phyloP scores from a whole-genome alignment of 2,797 vertebrate species.

The Eleutherodactylus coqui region DNA sequence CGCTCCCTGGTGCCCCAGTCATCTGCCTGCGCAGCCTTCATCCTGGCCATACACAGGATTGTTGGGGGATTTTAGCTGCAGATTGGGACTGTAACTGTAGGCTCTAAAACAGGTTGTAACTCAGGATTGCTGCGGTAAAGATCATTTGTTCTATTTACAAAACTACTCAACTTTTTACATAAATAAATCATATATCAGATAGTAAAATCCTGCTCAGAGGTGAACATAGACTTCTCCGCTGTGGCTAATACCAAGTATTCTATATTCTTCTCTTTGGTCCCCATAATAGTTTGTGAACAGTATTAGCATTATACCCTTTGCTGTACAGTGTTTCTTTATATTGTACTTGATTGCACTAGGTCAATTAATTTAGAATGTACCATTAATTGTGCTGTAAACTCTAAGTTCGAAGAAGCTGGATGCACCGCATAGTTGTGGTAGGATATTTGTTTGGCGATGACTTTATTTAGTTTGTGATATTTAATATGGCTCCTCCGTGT shows the following conservation, averaged over 20 bases:
- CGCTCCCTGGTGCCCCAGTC: no score
- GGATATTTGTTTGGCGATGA: background rate
- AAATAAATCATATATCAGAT: background rate
- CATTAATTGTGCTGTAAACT: background rate
- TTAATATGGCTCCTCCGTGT: background rate
- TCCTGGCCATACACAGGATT: no score
- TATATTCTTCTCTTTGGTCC: background rate
- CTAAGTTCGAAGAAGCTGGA: background rate
- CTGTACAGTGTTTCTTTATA: background rate
- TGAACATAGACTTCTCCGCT: background rate
- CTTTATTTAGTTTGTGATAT: background rate
- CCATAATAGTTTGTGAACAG: background rate
- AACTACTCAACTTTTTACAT: background rate
- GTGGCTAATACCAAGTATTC: background rate
- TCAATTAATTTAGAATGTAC: background rate
- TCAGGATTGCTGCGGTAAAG: no score
- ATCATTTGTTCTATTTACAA: no score
- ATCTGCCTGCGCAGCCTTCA: no score
- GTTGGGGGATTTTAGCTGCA: no score
- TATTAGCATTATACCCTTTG: background rate
- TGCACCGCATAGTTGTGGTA: background rate
- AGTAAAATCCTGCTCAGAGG: background rate
- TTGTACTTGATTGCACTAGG: background rate
- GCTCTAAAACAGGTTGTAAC: no score
- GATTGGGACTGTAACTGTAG: no score